Base-by-base conservation (phyloP, 2,113 vertebrate species). In the Myiagra hebetior region DNA sequence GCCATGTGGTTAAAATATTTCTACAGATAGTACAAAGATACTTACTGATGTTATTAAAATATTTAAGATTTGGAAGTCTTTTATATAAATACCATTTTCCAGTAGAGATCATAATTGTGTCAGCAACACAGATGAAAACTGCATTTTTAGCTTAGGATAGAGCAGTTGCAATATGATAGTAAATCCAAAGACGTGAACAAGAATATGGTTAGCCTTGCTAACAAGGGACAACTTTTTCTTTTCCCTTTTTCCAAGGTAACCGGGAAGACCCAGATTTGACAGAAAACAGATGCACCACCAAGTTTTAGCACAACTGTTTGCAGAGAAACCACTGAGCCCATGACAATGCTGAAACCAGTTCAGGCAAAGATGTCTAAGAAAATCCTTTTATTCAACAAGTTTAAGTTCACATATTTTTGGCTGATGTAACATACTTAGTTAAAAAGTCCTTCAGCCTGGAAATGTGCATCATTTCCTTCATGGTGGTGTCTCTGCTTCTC, bases 401-500 rank as follows among this genome's bases (percentile, higher is more conserved):
- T 79, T 31, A 77, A 76, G n/a, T 80, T 95, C 92, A 98, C 24
- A 97, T 47, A 49, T 98, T 98, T 89, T 96, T 97, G 12, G 99
- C 98, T 60, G 99, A 97, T 42, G 98, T 95, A 78, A 99, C 98
- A 92, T 99, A 99, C 97, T 98, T 99, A 37, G 74, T 97, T 82
- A 99, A 89, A 91, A 99, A 99, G 88, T 97, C 97, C 80, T 97
- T 99, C 92, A 99, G 96, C 96, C 99, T 98, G 24, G 99, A 99
- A 94, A 99, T 97, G 93, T 99, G 99, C 98, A 99, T 98, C 82
- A 98, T 99, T 97, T 99, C 99, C 89, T 98, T 99, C 97, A 99
- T 96, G 50, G 98, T 99, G 56, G 99, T 99, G 88, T 99, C 99
- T 93, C 99, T 98, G 93, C 97, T 99, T 92, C 99, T 98, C 70